Base-by-base conservation (phyloP, 2,888 invertebrate species). In the Cephus pygmeus region DNA sequence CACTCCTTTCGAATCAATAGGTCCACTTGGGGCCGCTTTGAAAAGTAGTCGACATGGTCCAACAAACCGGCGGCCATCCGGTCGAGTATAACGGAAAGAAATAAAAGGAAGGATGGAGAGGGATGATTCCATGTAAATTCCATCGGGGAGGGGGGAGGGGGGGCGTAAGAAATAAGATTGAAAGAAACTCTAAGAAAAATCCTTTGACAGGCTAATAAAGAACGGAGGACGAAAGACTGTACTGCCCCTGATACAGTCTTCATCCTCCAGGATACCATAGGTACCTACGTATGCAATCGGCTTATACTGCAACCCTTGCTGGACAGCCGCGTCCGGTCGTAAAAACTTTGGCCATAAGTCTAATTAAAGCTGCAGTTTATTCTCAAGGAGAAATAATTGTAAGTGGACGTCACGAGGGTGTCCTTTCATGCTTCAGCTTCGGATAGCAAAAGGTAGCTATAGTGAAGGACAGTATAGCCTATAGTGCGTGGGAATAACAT, bases 1-100 rank as follows among this genome's bases (percentile, higher is more conserved):
- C 87, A 87, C 87, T 87, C 87, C 87, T 87, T 87, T 87, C 87
- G 85, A 87, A 87, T 87, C 87, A 87, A 87, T 87, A 87, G 87
- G 87, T 87, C 87, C 87, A 87, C 87, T 87, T 87, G 83, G 86
- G 69, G 40, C 34, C 73, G 73, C 83, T 83, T 83, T 83, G 83
- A 82, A 81, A 83, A 83, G 80, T 84, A 84, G 84, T 85, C 83
- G 86, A 87, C 84, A 87, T 85, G 87, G 84, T 87, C 87, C 87
- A 84, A 83, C 83, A 83, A 87, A 87, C 56, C 56, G 56, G 56
- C 56, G 56, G 56, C 56, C 56, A 23, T 56, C 56, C 56, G 56
- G 56, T 56, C 56, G 56, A 56, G 23, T 56, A 56, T 56, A 56
- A 56, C 56, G 56, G 56, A 56, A 6, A 56, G 56, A 56, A 56